These are phyloP conservation scores for Siniperca obscura DNA, from an alignment of 2,797 vertebrate species.

Conservation along the genomic window DNA sequence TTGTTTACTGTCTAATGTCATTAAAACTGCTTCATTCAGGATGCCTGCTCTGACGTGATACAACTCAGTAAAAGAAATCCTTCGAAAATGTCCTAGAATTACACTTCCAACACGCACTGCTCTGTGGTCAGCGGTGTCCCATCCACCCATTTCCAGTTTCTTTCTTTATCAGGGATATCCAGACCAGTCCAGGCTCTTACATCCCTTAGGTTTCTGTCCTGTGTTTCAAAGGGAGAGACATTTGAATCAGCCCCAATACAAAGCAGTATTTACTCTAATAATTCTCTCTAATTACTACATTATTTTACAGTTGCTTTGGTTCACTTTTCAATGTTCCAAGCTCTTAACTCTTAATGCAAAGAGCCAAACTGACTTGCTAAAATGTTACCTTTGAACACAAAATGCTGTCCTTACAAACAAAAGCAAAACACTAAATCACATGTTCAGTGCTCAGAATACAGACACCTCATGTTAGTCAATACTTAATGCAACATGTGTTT, in stretches of 20 bases:
- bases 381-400: not conserved
- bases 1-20: not conserved
- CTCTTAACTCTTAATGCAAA: not conserved
- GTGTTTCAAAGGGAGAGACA: slow-evolving; percentile 11
- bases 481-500: not conserved
- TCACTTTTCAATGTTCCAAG: not conserved
- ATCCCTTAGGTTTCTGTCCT: rapidly evolving
- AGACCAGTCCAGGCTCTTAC: not conserved
- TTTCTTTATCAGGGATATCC: too few relatives aligned
- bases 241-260: not conserved
- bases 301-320: not conserved
- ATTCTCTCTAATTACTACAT: not conserved
- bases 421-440: not conserved
- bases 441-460: not conserved
- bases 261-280: not conserved
- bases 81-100: not conserved
- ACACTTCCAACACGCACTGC: not conserved
- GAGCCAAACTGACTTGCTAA: not conserved
- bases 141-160: too few relatives aligned
- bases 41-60: not conserved
- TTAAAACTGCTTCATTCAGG: not conserved
- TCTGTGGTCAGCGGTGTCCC: not conserved
- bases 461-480: not conserved
- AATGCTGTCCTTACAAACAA: not conserved
- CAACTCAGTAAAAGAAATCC: not conserved